Conservation (phyloP, 1,140 invertebrate species). For the Neuroterus valhalla region DNA sequence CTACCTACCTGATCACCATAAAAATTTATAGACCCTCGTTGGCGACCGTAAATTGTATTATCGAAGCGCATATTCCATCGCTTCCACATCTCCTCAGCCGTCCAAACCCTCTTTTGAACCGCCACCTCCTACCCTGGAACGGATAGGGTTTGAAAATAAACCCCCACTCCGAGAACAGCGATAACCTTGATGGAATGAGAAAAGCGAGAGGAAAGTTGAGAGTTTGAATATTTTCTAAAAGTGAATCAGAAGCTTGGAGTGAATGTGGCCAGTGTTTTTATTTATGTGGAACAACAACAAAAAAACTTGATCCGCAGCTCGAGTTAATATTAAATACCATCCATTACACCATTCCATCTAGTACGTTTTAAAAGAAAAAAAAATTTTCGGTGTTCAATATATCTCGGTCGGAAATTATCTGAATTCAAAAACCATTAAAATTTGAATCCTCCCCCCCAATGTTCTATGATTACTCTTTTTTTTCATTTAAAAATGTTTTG, state of each 20-base stretch:
- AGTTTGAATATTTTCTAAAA: constrained; percentile 25
- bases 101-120: constrained; percentile 45
- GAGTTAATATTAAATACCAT: neutral
- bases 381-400: too few species aligned
- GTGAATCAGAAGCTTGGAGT: neutral
- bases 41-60: constrained; percentile 72
- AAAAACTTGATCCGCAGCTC: neutral
- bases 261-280: neutral
- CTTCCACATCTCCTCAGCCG: constrained; percentile 42
- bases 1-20: constrained; percentile 72
- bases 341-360: too few species aligned
- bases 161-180: neutral
- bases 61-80: constrained; percentile 63
- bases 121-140: constrained; percentile 32
- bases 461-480: too few species aligned
- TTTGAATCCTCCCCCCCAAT: too few species aligned
- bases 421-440: too few species aligned
- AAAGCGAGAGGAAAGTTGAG: neutral
- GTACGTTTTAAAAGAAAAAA: too few species aligned
- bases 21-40: constrained; percentile 71
- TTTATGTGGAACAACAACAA: neutral
- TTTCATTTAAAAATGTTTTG: too few species aligned
- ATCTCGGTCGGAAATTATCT: too few species aligned
- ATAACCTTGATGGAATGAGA: constrained; percentile 22
- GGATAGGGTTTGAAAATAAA: constrained; percentile 23